Evolutionary conservation across 2,888 invertebrate genomes (phyloP).

Genomic region (Lutraria lutraria): DNA sequence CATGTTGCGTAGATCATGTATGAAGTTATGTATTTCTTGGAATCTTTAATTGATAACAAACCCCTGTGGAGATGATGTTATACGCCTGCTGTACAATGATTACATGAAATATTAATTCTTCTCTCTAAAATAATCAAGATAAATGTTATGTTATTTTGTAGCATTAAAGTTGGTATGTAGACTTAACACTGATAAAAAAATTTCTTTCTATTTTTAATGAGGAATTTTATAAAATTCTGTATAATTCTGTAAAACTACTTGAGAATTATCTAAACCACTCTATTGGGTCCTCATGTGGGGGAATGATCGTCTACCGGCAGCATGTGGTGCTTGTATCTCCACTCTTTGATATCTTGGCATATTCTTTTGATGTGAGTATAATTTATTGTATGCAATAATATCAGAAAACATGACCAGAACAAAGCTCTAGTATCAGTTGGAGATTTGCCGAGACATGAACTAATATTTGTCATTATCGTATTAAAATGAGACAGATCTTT

Average conservation of each 20-base stretch:
- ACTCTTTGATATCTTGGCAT: neutral
- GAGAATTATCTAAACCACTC: neutral
- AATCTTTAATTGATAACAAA: neutral
- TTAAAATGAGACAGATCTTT: neutral
- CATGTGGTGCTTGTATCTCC: neutral
- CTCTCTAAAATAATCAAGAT: neutral
- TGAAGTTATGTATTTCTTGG: no score
- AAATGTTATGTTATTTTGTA: constrained; percentile 12
- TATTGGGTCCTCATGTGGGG: neutral
- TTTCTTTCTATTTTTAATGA: neutral
- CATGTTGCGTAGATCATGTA: no score
- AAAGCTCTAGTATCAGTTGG: neutral
- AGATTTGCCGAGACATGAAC: neutral
- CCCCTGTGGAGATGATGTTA: neutral
- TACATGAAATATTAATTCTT: neutral
- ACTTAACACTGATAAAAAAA: neutral
- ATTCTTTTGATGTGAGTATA: constrained; percentile 4
- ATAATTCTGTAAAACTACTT: neutral
- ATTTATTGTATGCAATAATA: constrained; percentile 2
- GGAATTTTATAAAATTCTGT: constrained; percentile 5
- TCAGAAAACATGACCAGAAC: neutral
- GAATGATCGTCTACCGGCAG: neutral
- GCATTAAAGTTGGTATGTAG: constrained; percentile 4
- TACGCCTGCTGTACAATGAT: neutral
- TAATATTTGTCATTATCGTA: neutral